Conservation (phyloP, 2,113 vertebrate genomes). For the Grammomys surdaster region DNA sequence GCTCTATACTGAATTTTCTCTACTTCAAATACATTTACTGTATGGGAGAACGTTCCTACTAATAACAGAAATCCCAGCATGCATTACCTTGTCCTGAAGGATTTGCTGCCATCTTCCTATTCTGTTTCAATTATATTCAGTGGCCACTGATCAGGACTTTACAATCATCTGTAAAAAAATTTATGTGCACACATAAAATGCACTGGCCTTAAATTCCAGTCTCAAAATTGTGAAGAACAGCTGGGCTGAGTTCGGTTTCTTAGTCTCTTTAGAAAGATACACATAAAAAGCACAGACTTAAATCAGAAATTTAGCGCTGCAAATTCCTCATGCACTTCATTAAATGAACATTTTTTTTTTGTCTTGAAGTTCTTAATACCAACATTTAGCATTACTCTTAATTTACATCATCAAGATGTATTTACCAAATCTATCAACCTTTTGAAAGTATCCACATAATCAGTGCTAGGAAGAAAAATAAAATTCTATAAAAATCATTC, state of each 20-base stretch:
- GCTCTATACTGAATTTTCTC: conserved; percentile 25
- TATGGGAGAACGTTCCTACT: background rate
- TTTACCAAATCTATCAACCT: conserved; percentile 46
- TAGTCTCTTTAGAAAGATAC: conserved; percentile 41
- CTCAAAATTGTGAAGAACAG: conserved; percentile 17
- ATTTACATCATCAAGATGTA: background rate
- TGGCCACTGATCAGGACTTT: conserved; percentile 62
- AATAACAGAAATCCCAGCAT: conserved; percentile 56
- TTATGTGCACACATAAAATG: conserved; percentile 35
- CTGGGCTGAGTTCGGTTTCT: background rate
- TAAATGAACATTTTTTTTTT: background rate
- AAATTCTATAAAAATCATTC: background rate
- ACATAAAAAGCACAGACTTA: conserved; percentile 50
- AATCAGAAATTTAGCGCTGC: conserved; percentile 52
- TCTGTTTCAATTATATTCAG: conserved; percentile 67
- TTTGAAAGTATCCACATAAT: background rate
- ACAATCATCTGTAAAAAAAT: conserved; percentile 79
- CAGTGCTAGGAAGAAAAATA: conserved; percentile 29
- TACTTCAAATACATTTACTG: conserved; percentile 42
- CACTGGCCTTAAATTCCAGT: conserved; percentile 48
- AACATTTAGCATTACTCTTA: conserved; percentile 41
- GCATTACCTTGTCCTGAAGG: conserved; percentile 88
- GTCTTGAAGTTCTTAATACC: conserved; percentile 3
- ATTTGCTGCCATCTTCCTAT: conserved; percentile 88
- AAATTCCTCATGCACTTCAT: conserved; percentile 36